A percentile compares a stretch with the other conserved stretches of the same genome.
Evolutionary conservation across 92 coral and sea anemone genomes (phyloP).

Genomic region (Zoanthus solanderi): DNA sequence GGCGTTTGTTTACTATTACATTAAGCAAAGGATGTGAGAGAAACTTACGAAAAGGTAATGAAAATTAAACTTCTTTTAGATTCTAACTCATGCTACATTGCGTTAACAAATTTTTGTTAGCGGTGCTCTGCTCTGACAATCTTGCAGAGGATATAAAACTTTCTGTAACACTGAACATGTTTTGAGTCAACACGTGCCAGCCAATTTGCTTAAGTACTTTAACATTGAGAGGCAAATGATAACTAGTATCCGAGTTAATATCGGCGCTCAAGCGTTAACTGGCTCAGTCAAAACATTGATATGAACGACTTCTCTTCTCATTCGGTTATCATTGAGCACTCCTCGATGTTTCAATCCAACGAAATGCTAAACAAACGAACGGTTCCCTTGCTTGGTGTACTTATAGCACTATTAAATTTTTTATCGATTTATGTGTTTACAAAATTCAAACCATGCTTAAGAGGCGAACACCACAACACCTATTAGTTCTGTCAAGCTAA

Average conservation of each 20-base stretch:
- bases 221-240: conserved; percentile 23
- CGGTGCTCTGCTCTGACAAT: not conserved
- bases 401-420: not conserved
- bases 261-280: not conserved
- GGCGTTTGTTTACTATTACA: not conserved
- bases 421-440: conserved; percentile 16
- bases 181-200: conserved; percentile 16
- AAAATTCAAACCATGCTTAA: not conserved
- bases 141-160: not conserved
- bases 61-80: too few species aligned
- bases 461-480: conserved; percentile 18
- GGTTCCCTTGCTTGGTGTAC: not conserved
- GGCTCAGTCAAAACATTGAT: not conserved
- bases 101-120: not conserved
- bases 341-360: not conserved
- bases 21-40: not conserved
- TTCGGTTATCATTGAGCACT: not conserved
- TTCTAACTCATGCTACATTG: too few species aligned
- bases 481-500: conserved; percentile 6
- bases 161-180: conserved; percentile 26
- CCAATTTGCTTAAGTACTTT: conserved; percentile 39
- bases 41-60: not conserved
- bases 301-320: not conserved
- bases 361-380: not conserved
- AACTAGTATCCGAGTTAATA: not conserved